Evolutionary conservation across 2,888 invertebrate genomes (phyloP), one percentile per base, ranked within the genome.

Genomic region (Cosmorhoe ocellata): DNA sequence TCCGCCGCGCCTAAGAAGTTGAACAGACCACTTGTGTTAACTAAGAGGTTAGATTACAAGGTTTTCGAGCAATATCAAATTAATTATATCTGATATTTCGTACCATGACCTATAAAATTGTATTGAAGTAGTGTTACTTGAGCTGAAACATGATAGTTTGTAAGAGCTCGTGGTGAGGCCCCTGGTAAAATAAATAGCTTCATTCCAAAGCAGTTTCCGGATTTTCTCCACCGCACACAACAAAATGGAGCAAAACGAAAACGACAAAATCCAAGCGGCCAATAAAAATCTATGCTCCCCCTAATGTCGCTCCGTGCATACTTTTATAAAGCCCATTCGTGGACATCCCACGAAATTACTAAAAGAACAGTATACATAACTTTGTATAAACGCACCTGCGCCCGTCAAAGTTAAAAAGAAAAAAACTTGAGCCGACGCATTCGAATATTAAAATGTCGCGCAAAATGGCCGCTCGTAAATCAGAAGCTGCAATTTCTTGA

Each of bases 381-480:
- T 77, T 76, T 69, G 76, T 67, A 61, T 65, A 67, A 53, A 66
- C 73, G 76, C 84, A 87, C 84, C 85, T 87, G 86, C 83, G 72
- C 74, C 74, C 73, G 71, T 72, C 77, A 74, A 69, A 75, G 80
- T 79, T 75, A 77, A 81, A 81, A 79, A 76, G 62, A 62, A 70
- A 76, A 76, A 77, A 71, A 73, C 74, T 73, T 73, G 71, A 33
- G 13, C 59, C 54, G 76, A 79, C 76, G 76, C 77, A 80, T 84
- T 83, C 76, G 75, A 71, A 81, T 83, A 83, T 82, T 82, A 81
- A 83, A 83, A 82, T 84, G 81, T 84, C 82, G 78, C 81, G 62
- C 78, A 83, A 85, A 79, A 85, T 85, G 84, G 86, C 81, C 47
- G 66, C 64, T 75, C 76, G 74, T 87, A 85, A 87, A 88, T 89